Evolutionary conservation across 2,888 invertebrate species (phyloP).

Genomic region (Glyphotaelius pellucidus): DNA sequence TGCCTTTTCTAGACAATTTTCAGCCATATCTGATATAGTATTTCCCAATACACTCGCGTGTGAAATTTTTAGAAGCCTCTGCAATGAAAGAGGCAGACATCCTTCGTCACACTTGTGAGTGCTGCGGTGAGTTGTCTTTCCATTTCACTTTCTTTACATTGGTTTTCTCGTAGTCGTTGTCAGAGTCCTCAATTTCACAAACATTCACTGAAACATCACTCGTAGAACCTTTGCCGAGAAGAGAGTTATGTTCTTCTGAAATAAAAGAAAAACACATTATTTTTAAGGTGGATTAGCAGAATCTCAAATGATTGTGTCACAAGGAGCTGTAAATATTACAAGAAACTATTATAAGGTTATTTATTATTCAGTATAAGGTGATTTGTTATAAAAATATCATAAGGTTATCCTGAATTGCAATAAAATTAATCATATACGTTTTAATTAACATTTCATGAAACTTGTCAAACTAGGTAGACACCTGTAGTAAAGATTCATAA

Average conservation of each 20-base stretch:
- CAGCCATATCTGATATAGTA: constrained; percentile 2
- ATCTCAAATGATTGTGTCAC: neutral
- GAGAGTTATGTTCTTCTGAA: constrained; percentile 81
- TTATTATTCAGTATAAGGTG: too few relatives aligned
- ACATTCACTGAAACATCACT: constrained; percentile 88
- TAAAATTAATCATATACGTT: too few relatives aligned
- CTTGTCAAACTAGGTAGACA: too few relatives aligned
- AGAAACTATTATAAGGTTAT: too few relatives aligned
- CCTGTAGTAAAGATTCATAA: too few relatives aligned
- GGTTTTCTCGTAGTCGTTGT: constrained; percentile 77
- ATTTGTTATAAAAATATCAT: too few relatives aligned
- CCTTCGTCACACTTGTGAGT: constrained; percentile 67
- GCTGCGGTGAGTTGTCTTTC: constrained; percentile 61
- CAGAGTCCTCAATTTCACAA: constrained; percentile 89
- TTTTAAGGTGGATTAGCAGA: neutral
- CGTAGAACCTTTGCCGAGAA: constrained; percentile 82
- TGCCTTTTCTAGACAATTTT: neutral
- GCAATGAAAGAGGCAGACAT: constrained; percentile 61
- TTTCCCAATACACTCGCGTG: neutral
- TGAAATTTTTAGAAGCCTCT: constrained; percentile 59
- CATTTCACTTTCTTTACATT: constrained; percentile 60
- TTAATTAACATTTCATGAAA: too few relatives aligned
- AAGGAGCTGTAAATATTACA: neutral
- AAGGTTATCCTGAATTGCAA: too few relatives aligned
- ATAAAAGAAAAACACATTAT: constrained; percentile 62